Base-by-base conservation (phyloP, 2,113 vertebrate species). In the Thalassoma bifasciatum region DNA sequence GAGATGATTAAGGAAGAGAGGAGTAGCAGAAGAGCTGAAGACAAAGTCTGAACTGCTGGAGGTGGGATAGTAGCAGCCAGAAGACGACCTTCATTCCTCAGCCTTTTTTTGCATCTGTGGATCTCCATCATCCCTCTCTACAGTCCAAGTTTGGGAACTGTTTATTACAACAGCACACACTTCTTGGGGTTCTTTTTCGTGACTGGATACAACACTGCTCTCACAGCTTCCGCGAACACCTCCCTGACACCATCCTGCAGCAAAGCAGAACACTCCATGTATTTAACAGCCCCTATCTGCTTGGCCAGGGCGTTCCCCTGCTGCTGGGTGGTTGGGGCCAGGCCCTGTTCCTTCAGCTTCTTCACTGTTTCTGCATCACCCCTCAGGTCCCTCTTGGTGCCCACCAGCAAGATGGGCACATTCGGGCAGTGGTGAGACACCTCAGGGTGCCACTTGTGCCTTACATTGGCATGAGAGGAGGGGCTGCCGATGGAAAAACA, bases 381-480 rank as follows among this genome's bases (percentile, higher is more conserved):
- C 51, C 96, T 93, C 86, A 99, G 94, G 92, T 99, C 96, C 74
- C 91, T 94, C 92, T 98, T 98, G 23, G 96, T 97, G 89, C 96
- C 97, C 72, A 98, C 97, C 12, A 98, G 88, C 52, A 99, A 92
- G 66, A 98, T 93, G 23, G 96, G 96, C 68, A 98, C 95, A 0
- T 93, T 96, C 40, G 96, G 96, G 88, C 97, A 99, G 87, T 97
- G 96, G 89, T 97, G 96, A 23, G 95, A 96, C 65, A 97, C 96
- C 82, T 98, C 97, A 0, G 96, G 96, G 77, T 99, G 95, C 96
- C 96, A 97, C 83, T 99, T 98, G 93, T 96, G 96, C 81, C 96
- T 93, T 4, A 98, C 96, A 0, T 97, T 99, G 58, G 96, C 97
- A 4, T 96, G 95, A 34, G 96, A 98, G 0, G 96, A 98, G 22